Evolutionary conservation across 2,113 vertebrate species (phyloP), one percentile per base, ranked within the genome.

Genomic region (Origma solitaria): DNA sequence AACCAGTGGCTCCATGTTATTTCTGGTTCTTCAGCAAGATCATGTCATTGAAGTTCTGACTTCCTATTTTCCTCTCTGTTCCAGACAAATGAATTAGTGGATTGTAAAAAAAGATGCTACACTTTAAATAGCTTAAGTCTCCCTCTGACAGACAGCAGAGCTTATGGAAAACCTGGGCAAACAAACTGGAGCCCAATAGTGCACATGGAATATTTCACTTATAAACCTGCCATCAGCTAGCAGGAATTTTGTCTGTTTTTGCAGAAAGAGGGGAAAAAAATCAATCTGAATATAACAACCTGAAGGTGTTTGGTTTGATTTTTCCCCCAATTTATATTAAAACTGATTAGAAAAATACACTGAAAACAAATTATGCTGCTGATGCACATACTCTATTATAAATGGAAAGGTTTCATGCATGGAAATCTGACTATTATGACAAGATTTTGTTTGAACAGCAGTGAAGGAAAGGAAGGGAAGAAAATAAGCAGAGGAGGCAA

Each of bases 381-480:
- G 20, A 37, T 13, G 23, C 21, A 38, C 9, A 16, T 40, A 25
- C 8, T 37, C 35, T 60, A 11, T 58, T 47, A 51, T 47, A 62
- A 91, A 60, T 18, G 15, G 9, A 49, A 89, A 14, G 28, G 5
- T 47, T 73, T 47, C 21, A 68, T 2, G 1, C 7, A 61, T 3
- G 4, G 9, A 71, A 82, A 51, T 22, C 27, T 60, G 15, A 71
- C 64, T 64, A 57, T 28, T 40, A 25, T 2, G 2, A 13, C 18
- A 77, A 73, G 8, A n/a, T 44, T 62, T 77, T 50, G 4, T 42
- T 38, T 51, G 28, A 79, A 88, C 90, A 21, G 5, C 25, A 38
- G 9, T 3, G 38, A 58, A 45, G 27, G 30, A 65, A 37, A 57
- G 0, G 3, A 33, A 18, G 23, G 38, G 1, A 2, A 13, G 8